Evolutionary conservation across 2,888 invertebrate species (phyloP).

Genomic region (Punctoribates punctum): DNA sequence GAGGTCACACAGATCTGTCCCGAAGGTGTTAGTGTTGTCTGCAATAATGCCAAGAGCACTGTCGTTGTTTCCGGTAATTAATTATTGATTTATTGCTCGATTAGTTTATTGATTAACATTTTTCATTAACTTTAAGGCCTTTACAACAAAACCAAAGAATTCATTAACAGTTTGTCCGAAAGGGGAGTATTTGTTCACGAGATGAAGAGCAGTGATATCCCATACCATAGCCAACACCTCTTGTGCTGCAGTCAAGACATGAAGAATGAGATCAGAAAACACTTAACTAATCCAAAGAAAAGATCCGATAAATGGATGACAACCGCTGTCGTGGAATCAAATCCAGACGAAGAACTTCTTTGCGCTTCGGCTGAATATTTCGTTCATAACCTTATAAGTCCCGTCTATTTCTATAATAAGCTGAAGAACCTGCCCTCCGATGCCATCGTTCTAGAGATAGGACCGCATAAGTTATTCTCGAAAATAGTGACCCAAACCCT

Average conservation of each 20-base stretch:
- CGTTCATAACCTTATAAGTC: constrained; percentile 89
- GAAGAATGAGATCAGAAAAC: constrained; percentile 77
- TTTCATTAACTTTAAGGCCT: constrained; percentile 53
- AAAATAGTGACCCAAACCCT: constrained; percentile 72
- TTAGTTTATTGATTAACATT: background rate
- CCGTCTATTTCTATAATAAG: constrained; percentile 87
- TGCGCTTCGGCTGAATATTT: constrained; percentile 82
- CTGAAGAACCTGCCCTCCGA: constrained; percentile 76
- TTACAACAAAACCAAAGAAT: background rate
- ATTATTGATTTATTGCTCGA: background rate
- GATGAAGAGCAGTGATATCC: constrained; percentile 5
- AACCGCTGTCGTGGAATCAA: constrained; percentile 82
- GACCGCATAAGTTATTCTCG: constrained; percentile 89
- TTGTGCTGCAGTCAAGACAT: too few species aligned
- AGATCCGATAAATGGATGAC: constrained; percentile 83
- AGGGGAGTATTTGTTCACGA: constrained; percentile 34
- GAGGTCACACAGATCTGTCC: constrained; percentile 51
- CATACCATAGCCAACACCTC: constrained; percentile 32
- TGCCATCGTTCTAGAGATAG: constrained; percentile 85
- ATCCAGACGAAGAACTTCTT: too few species aligned
- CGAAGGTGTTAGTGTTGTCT: constrained; percentile 54
- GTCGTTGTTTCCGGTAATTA: constrained; percentile 57
- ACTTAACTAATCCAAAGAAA: constrained; percentile 69
- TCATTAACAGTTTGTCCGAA: constrained; percentile 4
- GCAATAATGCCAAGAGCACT: constrained; percentile 58